These are phyloP conservation scores for Idaea aversata DNA, from an alignment of 2,888 invertebrate species.

Conservation along the genomic window DNA sequence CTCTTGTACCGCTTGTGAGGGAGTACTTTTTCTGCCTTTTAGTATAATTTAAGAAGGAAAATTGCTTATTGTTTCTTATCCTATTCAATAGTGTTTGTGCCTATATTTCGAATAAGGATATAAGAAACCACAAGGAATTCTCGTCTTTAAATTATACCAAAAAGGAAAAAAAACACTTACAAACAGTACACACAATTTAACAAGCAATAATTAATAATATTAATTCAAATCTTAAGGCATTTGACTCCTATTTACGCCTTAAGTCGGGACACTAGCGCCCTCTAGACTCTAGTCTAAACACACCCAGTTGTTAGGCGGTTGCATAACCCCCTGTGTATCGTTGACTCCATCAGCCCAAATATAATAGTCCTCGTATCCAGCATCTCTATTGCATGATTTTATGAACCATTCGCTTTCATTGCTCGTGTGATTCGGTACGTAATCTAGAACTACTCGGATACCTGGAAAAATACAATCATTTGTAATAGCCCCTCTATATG, in stretches of 20 bases:
- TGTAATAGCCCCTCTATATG: no score
- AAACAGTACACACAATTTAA: background rate
- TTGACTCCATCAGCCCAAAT: constrained; percentile 81
- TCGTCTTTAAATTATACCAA: background rate
- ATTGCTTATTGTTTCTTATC: no score
- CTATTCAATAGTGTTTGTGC: no score
- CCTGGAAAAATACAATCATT: constrained; percentile 38
- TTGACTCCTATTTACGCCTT: no score
- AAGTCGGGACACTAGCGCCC: no score
- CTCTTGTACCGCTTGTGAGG: no score
- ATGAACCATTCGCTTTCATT: constrained; percentile 91
- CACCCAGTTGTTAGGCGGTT: constrained; percentile 88
- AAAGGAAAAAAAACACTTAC: no score
- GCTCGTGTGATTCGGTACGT: constrained; percentile 88
- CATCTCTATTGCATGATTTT: constrained; percentile 79
- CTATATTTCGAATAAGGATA: no score
- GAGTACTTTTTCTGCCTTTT: no score
- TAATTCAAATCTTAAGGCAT: no score
- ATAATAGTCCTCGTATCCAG: constrained; percentile 85
- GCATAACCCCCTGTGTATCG: constrained; percentile 39
- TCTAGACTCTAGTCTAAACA: constrained; percentile 21
- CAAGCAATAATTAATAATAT: no score
- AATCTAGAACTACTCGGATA: constrained; percentile 81
- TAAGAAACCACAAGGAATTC: background rate
- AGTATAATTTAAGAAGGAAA: no score